Conservation (phyloP, 2,888 invertebrate species). For the Bruchidius siliquastri region DNA sequence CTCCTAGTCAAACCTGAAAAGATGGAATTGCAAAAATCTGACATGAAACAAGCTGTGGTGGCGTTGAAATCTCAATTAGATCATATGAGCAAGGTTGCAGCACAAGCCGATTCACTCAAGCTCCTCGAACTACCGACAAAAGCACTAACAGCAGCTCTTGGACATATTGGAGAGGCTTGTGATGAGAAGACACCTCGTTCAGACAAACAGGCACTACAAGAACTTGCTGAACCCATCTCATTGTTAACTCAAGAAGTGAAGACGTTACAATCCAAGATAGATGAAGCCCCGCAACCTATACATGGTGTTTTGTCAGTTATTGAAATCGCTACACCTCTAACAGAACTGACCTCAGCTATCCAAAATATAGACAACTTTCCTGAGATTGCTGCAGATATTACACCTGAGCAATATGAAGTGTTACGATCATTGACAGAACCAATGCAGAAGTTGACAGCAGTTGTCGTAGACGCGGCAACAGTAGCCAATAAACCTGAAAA, state of each 20-base stretch:
- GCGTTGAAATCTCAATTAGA: slow-evolving; percentile 19
- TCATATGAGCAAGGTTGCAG: neutral
- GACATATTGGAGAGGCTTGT: neutral
- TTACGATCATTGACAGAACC: neutral
- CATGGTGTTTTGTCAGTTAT: neutral
- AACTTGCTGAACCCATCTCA: too few relatives aligned
- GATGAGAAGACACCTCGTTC: too few relatives aligned
- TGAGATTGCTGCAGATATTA: neutral
- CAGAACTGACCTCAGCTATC: neutral
- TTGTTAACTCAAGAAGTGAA: neutral
- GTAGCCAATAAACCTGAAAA: neutral
- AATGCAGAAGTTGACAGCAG: neutral
- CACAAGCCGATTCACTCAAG: neutral
- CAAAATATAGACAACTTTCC: neutral
- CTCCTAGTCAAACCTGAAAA: slow-evolving; percentile 16
- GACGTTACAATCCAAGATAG: neutral
- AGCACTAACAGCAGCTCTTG: neutral
- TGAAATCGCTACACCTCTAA: neutral
- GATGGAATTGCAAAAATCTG: slow-evolving; percentile 15
- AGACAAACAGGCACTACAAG: too few relatives aligned
- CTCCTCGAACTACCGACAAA: neutral
- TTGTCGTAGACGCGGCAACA: neutral
- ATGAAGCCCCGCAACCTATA: neutral
- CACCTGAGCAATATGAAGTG: neutral
- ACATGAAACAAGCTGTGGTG: slow-evolving; percentile 16